Base-by-base conservation (phyloP, 1,140 invertebrate genomes). In the Idris sp. region DNA sequence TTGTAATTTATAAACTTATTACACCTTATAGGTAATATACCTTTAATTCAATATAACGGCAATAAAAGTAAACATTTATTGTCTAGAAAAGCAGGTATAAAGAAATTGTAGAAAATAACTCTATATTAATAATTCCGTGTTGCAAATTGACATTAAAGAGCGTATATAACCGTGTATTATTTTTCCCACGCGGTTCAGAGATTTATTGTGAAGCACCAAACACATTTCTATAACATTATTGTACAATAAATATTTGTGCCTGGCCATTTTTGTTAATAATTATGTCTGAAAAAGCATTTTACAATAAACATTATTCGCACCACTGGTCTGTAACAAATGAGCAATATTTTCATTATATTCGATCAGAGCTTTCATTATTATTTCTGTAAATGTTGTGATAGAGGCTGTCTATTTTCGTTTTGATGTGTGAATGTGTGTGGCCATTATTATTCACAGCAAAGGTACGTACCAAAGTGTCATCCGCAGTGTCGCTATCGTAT, bases 361-460 rank as follows among this genome's bases (percentile, higher is more conserved):
- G 41, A 62, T 26, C 36, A 46, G 9, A 35, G 44, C 41, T 41
- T 61, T 36, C 26, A 18, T 58, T 73, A 73, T 73, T 73, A 65
- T 73, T 51, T 56, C 36, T 73, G 69, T 36, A 59, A 65, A 65
- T 58, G 51, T 64, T 64, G 36, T 59, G 59, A 59, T 53, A 64
- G 48, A 35, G 58, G 16, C 16, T 43, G 44, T 26, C 59, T 65
- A 65, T 73, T 65, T 58, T 65, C 31, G 7, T 18, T 2, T 2
- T 4, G 13, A 10, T 2, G 11, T 35, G 48, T 30, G 69, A 58
- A 15, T 35, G 48, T 30, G 69, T 64, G 51, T 73, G 69, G 59
- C 26, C 59, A 38, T 53, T 48, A 25, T 64, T 48, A 53, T n/a
- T 59, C 48, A 41, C 40, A 7, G 26, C 26, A 51, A 58, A 58